phyloP scores from a whole-genome alignment of 2,113 vertebrate genomes.

The Scortum barcoo region DNA sequence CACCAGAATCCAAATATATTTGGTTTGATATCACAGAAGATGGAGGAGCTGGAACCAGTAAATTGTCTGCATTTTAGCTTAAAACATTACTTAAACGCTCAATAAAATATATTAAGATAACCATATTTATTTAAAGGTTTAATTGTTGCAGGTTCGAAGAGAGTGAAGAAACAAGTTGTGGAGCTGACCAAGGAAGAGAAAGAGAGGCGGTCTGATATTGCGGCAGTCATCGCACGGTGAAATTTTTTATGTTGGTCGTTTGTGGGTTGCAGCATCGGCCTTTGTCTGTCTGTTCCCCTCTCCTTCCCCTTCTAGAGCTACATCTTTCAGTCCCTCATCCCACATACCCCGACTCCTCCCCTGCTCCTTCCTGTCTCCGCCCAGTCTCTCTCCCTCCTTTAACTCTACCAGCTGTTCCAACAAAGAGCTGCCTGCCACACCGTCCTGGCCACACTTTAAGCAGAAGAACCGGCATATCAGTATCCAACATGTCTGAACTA shows the following conservation, averaged over 20 bases:
- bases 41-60: background rate
- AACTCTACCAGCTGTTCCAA: constrained; percentile 58
- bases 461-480: background rate
- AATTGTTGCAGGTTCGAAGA: background rate
- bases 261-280: background rate
- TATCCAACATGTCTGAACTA: background rate
- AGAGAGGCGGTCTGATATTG: background rate
- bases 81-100: background rate
- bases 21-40: background rate
- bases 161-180: background rate
- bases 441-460: too few relatives aligned
- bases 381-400: constrained; percentile 17
- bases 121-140: too few relatives aligned
- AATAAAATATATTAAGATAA: too few relatives aligned
- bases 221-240: background rate
- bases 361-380: constrained; percentile 53
- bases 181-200: background rate
- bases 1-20: background rate
- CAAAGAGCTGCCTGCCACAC: constrained; percentile 45
- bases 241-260: background rate
- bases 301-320: background rate
- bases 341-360: constrained; percentile 22
- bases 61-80: background rate
- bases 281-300: background rate
- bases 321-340: constrained; percentile 15